phyloP scores from a whole-genome alignment of 2,797 vertebrate genomes.

The Sciaenops ocellatus region DNA sequence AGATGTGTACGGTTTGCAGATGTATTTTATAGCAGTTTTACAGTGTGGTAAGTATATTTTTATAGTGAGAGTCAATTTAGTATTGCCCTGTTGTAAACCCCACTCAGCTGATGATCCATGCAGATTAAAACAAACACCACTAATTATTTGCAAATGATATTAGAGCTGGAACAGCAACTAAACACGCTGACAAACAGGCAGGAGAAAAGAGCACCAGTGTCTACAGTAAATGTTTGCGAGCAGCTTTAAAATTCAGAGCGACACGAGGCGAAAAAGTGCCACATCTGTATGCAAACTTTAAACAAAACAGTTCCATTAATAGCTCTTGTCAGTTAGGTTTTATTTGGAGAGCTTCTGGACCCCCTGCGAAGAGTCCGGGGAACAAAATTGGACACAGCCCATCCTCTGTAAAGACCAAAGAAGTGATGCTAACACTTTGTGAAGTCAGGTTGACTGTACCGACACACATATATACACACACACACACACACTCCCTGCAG shows the following conservation, averaged over 20 bases:
- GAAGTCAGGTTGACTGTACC: conserved; percentile 55
- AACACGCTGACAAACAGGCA: conserved; percentile 32
- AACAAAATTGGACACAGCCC: conserved; percentile 45
- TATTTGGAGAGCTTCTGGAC: conserved; percentile 34
- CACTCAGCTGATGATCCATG: conserved; percentile 39
- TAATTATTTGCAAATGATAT: conserved; percentile 58
- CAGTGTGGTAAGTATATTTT: background rate
- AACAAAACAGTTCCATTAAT: conserved; percentile 38
- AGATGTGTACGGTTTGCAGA: background rate
- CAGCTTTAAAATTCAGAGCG: conserved; percentile 8
- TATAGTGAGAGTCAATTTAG: conserved; percentile 1
- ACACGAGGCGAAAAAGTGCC: background rate
- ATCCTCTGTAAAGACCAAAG: conserved; percentile 51
- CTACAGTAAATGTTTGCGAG: conserved; percentile 43
- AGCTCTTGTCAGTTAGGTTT: conserved; percentile 23
- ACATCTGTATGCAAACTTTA: conserved; percentile 22
- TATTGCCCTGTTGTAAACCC: background rate
- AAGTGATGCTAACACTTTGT: conserved; percentile 71
- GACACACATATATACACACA: conserved; percentile 5
- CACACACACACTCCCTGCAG: conserved; percentile 36
- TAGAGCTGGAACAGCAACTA: conserved; percentile 31
- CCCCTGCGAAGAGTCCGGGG: conserved; percentile 39
- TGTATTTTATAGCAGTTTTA: background rate
- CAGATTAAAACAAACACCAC: conserved; percentile 50
- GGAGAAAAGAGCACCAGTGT: conserved; percentile 8